phyloP scores from a whole-genome alignment of 2,888 invertebrate species.

The Punctoribates punctum region DNA sequence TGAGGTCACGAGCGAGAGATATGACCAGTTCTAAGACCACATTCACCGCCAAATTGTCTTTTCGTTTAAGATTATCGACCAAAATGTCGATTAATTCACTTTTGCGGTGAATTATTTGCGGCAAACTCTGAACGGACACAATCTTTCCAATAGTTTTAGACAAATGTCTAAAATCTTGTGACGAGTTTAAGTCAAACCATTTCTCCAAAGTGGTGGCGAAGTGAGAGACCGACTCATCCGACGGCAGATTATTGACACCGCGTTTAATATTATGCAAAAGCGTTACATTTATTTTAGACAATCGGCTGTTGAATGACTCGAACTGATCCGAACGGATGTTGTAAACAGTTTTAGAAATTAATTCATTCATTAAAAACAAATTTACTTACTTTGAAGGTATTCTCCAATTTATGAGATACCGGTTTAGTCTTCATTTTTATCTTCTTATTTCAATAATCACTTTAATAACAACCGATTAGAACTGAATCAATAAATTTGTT shows the following conservation, averaged over 20 bases:
- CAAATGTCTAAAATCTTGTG: conserved; percentile 72
- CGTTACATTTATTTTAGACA: conserved; percentile 72
- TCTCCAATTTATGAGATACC: conserved; percentile 53
- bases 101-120: conserved; percentile 71
- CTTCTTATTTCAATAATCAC: no score
- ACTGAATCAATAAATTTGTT: no score
- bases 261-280: conserved; percentile 68
- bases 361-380: not conserved
- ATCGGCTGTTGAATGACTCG: conserved; percentile 79
- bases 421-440: conserved; percentile 46
- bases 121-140: conserved; percentile 63
- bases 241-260: conserved; percentile 59
- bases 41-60: conserved; percentile 46
- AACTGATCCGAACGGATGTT: conserved; percentile 55
- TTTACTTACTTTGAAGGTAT: conserved; percentile 69
- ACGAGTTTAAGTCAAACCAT: conserved; percentile 83
- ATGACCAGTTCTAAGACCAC: conserved; percentile 61
- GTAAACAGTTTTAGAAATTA: not conserved
- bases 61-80: conserved; percentile 42
- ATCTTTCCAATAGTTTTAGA: conserved; percentile 69
- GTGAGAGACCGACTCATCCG: conserved; percentile 68
- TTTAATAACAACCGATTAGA: no score
- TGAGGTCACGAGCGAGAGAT: conserved; percentile 78
- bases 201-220: conserved; percentile 78
- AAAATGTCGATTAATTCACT: conserved; percentile 64